Base-by-base conservation (phyloP, 2,888 invertebrate species). In the Pherbina coryleti region DNA sequence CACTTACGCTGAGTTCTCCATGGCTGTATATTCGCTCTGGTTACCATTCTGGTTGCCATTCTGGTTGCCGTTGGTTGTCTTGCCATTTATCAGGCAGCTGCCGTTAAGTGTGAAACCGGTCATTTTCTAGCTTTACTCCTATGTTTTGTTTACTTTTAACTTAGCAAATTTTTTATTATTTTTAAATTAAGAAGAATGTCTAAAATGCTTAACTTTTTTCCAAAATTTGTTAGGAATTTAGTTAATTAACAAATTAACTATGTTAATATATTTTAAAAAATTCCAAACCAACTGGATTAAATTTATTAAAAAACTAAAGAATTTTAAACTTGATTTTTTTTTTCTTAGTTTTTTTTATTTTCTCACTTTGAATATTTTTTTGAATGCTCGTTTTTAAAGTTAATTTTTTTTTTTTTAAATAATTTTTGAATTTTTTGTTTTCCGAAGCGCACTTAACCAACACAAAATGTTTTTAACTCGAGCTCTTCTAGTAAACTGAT, bases 1-100 rank as follows among this genome's bases (percentile, higher is more conserved):
- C 74, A 85, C 85, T 85, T 85, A 85, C 85, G 83, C 81, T 78
- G 84, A 78, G 82, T 83, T 84, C 79, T 86, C 85, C 77, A 80
- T 81, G 51, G 85, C 85, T 22, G 84, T 84, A 76, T 86, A 86
- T n/a, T 82, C 82, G 79, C 82, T 84, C 75, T 81, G 79, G 60
- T 83, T 82, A 1, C 7, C 82, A 79, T 82, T 84, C 75, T 81
- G 79, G 60, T 83, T 82, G 11, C 7, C 44, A 34, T 37, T 28
- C 5, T 34, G 49, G 74, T 79, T 81, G 77, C 80, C 80, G 79
- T 81, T 81, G 60, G 78, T 81, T 22, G 75, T 57, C 17, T 82
- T 84, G 73, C 78, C 76, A 67, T 77, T 82, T 62, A 82, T 81
- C 25, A 84, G 77, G 72, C 80, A 79, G 53, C 49, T 78, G 78